phyloP scores from a whole-genome alignment of 2,113 vertebrate genomes.

The Eidolon helvum region DNA sequence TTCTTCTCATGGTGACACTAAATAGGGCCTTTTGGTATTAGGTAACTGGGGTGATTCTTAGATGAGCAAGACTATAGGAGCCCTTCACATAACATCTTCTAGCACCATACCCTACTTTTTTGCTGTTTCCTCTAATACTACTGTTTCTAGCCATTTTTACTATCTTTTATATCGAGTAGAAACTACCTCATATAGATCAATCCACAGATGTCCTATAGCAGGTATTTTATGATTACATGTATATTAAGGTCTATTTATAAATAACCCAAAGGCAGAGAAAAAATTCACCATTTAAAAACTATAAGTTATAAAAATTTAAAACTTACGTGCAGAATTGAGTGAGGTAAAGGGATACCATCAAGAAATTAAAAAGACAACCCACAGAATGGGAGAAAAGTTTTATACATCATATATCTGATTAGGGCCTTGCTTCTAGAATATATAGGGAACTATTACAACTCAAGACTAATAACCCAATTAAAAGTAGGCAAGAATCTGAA shows the following conservation, averaged over 20 bases:
- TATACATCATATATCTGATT: not conserved
- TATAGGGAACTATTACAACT: not conserved
- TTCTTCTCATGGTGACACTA: not conserved
- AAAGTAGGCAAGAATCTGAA: not conserved
- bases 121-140: not conserved
- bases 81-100: not conserved
- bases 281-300: not conserved
- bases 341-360: too few species aligned
- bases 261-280: not conserved
- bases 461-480: not conserved
- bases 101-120: not conserved
- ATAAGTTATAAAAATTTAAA: not conserved
- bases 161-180: not conserved
- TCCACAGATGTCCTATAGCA: not conserved
- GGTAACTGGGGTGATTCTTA: not conserved
- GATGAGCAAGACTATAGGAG: not conserved
- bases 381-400: not conserved
- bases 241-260: not conserved
- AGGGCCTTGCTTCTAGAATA: not conserved
- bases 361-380: not conserved
- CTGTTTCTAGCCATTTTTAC: not conserved
- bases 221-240: not conserved
- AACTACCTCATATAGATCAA: not conserved
- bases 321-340: too few species aligned
- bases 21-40: not conserved